Conservation (phyloP, 23 tunicate species). For the Clavelina lepadiformis region DNA sequence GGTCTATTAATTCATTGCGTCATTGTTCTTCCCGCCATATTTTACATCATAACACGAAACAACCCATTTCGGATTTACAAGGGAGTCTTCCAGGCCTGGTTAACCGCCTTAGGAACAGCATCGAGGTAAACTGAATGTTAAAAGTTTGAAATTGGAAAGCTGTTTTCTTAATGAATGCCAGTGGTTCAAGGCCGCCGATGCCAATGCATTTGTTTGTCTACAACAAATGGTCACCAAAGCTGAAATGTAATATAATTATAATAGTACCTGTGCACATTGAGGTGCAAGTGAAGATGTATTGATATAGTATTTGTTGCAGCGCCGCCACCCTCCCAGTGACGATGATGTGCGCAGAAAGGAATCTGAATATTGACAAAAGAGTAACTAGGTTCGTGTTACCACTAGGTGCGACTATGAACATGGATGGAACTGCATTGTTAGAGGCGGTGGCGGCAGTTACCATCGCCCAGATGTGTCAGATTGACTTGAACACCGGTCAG, state of each 20-base stretch:
- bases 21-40: conserved; percentile 80
- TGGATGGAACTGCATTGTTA: conserved; percentile 99
- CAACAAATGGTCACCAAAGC: no score
- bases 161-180: no score
- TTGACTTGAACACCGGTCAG: conserved; percentile 86
- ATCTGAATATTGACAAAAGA: conserved; percentile 70
- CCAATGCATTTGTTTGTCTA: no score
- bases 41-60: conserved; percentile 62
- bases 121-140: neutral
- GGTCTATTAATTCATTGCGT: conserved; percentile 85
- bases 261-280: no score
- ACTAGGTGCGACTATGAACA: conserved; percentile 96
- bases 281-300: no score
- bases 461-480: conserved; percentile 88
- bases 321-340: conserved; percentile 97
- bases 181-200: no score
- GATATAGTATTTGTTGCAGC: conserved; percentile 22
- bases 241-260: no score
- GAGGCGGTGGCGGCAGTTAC: conserved; percentile 99
- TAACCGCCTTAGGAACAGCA: neutral
- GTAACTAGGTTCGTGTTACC: conserved; percentile 93
- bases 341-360: conserved; percentile 67
- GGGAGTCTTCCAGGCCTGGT: conserved; percentile 75
- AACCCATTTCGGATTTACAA: conserved; percentile 66
- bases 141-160: neutral